These are phyloP conservation scores for Scolopax bukidnonensis DNA, from an alignment of 2,797 vertebrate species.

Conservation along the genomic window DNA sequence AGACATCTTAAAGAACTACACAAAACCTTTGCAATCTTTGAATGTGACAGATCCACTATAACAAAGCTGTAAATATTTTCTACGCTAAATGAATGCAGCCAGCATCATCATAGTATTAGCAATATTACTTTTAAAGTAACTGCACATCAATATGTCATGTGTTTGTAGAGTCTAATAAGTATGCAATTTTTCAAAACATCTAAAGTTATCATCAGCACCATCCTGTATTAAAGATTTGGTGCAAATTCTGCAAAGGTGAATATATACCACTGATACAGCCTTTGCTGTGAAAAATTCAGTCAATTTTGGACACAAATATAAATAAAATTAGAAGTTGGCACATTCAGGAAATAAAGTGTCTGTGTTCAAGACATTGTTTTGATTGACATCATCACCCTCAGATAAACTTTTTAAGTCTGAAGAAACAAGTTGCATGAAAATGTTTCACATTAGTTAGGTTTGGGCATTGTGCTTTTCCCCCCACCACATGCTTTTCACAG, in stretches of 20 bases:
- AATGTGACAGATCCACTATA: constrained; percentile 76
- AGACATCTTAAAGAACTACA: constrained; percentile 78
- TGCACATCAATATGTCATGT: constrained; percentile 77
- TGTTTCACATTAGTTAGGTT: constrained; percentile 66
- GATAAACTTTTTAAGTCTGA: constrained; percentile 53
- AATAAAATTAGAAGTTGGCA: constrained; percentile 78
- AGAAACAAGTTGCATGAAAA: constrained; percentile 62
- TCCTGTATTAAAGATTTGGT: constrained; percentile 73
- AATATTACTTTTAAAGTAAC: constrained; percentile 78
- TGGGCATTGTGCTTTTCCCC: constrained; percentile 80
- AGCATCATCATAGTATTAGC: constrained; percentile 75
- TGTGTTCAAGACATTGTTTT: constrained; percentile 58
- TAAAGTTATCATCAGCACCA: constrained; percentile 79
- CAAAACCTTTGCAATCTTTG: constrained; percentile 69
- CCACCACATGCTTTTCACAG: constrained; percentile 68
- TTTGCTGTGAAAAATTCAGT: constrained; percentile 69
- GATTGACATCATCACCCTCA: constrained; percentile 54
- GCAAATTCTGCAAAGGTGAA: constrained; percentile 79
- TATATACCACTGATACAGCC: constrained; percentile 77
- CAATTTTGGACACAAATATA: constrained; percentile 63
- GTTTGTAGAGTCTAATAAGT: constrained; percentile 74
- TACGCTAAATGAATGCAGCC: constrained; percentile 81
- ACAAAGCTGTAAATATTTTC: constrained; percentile 77
- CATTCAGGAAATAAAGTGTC: constrained; percentile 79
- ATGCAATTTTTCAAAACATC: constrained; percentile 64